Percentiles rank a stretch among this genome's conserved stretches.
phyloP scores from a whole-genome alignment of 2,888 invertebrate genomes.

The Alloplasta piceator region DNA sequence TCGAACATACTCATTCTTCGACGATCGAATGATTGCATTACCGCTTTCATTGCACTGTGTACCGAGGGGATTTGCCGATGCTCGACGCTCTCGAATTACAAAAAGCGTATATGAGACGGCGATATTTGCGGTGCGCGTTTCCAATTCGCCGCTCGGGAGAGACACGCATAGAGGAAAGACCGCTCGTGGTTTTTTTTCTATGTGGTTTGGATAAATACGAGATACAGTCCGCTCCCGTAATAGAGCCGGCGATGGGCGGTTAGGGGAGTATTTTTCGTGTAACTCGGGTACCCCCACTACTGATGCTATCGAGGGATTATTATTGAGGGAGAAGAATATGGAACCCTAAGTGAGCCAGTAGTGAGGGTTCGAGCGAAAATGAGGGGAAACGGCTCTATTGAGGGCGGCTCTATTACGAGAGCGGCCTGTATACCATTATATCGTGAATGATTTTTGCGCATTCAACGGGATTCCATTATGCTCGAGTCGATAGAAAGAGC shows the following conservation, averaged over 20 bases:
- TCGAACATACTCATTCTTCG: conserved; percentile 9
- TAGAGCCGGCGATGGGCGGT: no score
- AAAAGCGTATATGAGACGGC: conserved; percentile 29
- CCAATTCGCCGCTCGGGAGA: conserved; percentile 37
- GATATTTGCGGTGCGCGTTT: conserved; percentile 38
- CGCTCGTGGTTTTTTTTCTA: conserved; percentile 40
- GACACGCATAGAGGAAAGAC: conserved; percentile 24
- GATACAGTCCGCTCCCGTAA: no score
- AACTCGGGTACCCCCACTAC: no score
- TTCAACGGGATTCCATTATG: no score
- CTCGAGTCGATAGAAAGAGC: no score
- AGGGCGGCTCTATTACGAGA: no score
- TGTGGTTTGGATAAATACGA: conserved; percentile 10
- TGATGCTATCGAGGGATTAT: no score
- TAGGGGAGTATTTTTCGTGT: no score
- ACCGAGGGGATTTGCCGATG: background rate
- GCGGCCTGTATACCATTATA: no score
- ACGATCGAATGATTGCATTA: conserved; percentile 50
- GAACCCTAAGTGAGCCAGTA: conserved; percentile 13
- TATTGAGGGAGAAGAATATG: no score
- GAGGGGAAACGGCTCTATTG: no score
- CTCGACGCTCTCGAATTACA: conserved; percentile 48
- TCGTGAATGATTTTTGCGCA: no score
- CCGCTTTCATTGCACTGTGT: conserved; percentile 1
- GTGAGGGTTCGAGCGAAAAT: background rate